Base-by-base conservation (phyloP, 2,113 vertebrate species). In the Balaenoptera acutorostrata region DNA sequence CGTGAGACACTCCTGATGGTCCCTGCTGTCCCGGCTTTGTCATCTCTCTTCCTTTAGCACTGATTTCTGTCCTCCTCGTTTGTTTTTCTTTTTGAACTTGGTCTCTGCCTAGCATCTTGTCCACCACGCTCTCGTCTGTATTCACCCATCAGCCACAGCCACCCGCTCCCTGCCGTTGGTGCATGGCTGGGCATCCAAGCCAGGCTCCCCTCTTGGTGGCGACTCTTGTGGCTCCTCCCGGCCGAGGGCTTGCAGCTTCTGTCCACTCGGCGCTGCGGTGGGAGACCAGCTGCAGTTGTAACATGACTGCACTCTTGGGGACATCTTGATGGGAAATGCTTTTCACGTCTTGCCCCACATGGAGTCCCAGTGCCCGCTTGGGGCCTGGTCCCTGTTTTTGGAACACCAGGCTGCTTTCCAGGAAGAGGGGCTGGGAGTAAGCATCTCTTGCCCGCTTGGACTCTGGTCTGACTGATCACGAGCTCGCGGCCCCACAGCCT, bases 131-230 rank as follows among this genome's bases (percentile, higher is more conserved):
- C 63, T 61, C 2, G 14, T 93, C 93, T 95, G 86, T 93, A 80
- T 44, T 81, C 61, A 46, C 82, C 92, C 64, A n/a, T 69, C 75
- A 55, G 92, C 82, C 71, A 44, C 88, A 52, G 86, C 78, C 80
- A 2, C 74, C 71, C 36, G 63, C 96, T 94, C 81, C 90, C 36
- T 41, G 85, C 78, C 84, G 6, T 52, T 21, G 75, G 84, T 52
- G 97, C 97, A 95, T 97, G 98, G 97, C 96, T 85, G 91, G 96
- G 69, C 10, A 3, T 86, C 66, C 52, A 20, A 33, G 74, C 95
- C 18, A 17, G 5, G 78, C 86, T 83, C 44, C 72, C 80, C 74
- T 69, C 75, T 68, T 36, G 0, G 87, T 59, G 52, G 5, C 14
- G 3, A 29, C 20, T 6, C 71, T 69, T 36, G 75, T 80, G 12